Evolutionary conservation across 53 echinoderm and acorn worm genomes (phyloP).

Genomic region (Holothuria scabra): DNA sequence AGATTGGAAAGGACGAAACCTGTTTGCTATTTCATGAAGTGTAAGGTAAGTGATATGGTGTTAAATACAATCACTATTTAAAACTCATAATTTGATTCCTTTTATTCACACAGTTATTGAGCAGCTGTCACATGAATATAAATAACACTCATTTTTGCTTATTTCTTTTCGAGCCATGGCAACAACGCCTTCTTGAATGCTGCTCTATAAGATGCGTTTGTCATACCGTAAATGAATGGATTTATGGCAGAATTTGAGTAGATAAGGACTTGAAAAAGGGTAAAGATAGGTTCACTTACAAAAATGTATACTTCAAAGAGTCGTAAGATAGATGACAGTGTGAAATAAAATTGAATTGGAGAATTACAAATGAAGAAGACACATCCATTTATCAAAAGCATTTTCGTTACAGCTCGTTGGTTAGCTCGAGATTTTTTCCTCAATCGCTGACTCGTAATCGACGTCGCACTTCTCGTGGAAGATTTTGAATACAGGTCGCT

Average conservation of each 20-base stretch:
- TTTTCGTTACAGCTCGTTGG: constrained; percentile 9
- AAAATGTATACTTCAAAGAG: not conserved
- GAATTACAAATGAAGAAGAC: constrained; percentile 4
- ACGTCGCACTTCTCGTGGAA: too few relatives aligned
- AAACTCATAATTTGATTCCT: too few relatives aligned
- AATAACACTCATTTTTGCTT: too few relatives aligned
- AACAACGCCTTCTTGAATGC: not conserved
- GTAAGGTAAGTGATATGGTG: too few relatives aligned
- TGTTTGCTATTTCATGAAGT: too few relatives aligned
- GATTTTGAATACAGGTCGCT: too few relatives aligned
- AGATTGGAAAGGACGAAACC: too few relatives aligned
- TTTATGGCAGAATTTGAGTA: not conserved
- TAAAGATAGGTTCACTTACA: not conserved
- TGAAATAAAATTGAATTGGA: not conserved
- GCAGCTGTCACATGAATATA: too few relatives aligned
- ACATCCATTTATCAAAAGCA: not conserved
- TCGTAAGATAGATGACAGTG: not conserved
- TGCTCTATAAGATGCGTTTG: not conserved
- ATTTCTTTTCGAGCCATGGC: too few relatives aligned
- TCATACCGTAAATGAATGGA: constrained; percentile 5
- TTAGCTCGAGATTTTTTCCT: not conserved
- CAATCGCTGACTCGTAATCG: not conserved
- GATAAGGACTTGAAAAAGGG: not conserved
- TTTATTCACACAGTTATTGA: too few relatives aligned
- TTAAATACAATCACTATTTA: too few relatives aligned